A percentile compares a stretch with the other conserved stretches of the same genome.
These are phyloP conservation scores for Harpalus rufipes DNA, from an alignment of 2,888 invertebrate genomes.

Conservation along the genomic window DNA sequence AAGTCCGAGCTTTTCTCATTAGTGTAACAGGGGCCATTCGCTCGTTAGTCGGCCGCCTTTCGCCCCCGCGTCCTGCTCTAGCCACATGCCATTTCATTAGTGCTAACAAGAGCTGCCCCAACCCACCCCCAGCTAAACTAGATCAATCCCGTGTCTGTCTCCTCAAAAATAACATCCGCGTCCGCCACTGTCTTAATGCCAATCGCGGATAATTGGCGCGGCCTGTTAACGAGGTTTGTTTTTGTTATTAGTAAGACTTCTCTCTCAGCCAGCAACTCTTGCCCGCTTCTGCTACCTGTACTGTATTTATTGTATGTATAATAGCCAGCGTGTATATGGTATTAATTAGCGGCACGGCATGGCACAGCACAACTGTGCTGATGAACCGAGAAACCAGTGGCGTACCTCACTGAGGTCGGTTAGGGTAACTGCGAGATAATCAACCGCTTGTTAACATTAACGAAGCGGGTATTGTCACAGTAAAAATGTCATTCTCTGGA, in stretches of 20 bases:
- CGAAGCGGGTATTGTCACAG: slow-evolving; percentile 75
- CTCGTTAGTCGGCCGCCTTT: slow-evolving; percentile 72
- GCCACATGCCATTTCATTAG: slow-evolving; percentile 76
- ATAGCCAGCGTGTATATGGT: slow-evolving; percentile 69
- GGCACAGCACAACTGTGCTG: neutral
- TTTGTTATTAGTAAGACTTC: slow-evolving; percentile 21
- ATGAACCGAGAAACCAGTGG: slow-evolving; percentile 13
- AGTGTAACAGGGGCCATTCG: slow-evolving; percentile 76
- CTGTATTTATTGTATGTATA: slow-evolving; percentile 70
- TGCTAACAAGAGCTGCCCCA: slow-evolving; percentile 73
- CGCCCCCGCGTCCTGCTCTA: slow-evolving; percentile 25
- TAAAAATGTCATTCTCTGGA: slow-evolving; percentile 75
- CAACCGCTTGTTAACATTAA: slow-evolving; percentile 76
- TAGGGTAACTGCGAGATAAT: slow-evolving; percentile 74
- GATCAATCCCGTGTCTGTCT: slow-evolving; percentile 68
- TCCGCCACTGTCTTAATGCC: slow-evolving; percentile 49
- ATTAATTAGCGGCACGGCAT: slow-evolving; percentile 65
- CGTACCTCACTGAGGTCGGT: slow-evolving; percentile 33
- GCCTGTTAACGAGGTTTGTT: slow-evolving; percentile 32
- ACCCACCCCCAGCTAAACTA: slow-evolving; percentile 64
- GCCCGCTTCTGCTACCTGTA: slow-evolving; percentile 67
- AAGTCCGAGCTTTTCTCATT: slow-evolving; percentile 77
- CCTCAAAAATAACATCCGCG: neutral
- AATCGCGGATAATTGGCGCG: slow-evolving; percentile 54
- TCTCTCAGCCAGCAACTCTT: neutral